Conservation (phyloP, 1,140 invertebrate genomes). For the Conopomorpha cramerella region DNA sequence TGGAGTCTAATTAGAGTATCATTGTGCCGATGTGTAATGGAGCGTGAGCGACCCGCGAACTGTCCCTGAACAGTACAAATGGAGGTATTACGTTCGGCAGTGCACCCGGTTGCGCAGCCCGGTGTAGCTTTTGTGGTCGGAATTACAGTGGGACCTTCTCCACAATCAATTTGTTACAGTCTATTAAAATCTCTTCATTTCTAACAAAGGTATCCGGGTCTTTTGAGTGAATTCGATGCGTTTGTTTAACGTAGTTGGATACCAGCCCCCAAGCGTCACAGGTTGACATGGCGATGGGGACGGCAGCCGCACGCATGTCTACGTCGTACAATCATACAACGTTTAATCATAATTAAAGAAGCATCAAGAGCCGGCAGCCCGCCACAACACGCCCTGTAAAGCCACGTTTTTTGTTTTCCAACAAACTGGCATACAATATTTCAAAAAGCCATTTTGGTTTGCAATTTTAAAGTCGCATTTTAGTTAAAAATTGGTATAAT, state of each 20-base stretch:
- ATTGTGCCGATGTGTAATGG: conserved; percentile 41
- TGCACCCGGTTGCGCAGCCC: conserved; percentile 30
- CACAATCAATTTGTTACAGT: no score
- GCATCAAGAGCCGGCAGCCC: conserved; percentile 26
- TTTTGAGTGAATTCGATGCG: no score
- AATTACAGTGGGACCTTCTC: no score
- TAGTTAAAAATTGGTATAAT: no score
- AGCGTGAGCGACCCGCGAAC: conserved; percentile 18
- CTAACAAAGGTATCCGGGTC: no score
- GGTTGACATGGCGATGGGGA: conserved; percentile 3
- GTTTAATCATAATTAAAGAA: conserved; percentile 57
- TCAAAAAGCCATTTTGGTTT: conserved; percentile 12
- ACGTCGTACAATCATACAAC: conserved; percentile 39
- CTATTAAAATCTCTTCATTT: no score
- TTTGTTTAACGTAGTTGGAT: no score
- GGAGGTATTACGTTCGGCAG: conserved; percentile 35
- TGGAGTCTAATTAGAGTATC: conserved; percentile 50
- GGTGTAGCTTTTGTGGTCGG: conserved; percentile 13
- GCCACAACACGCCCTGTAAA: conserved; percentile 1
- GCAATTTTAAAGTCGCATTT: no score
- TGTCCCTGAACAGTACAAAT: conserved; percentile 47
- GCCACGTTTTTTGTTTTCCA: conserved; percentile 25
- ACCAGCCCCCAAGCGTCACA: no score
- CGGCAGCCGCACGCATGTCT: conserved; percentile 19
- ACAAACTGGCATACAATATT: conserved; percentile 8